Evolutionary conservation across 2,888 invertebrate species (phyloP).

Genomic region (Tenodera sinensis): DNA sequence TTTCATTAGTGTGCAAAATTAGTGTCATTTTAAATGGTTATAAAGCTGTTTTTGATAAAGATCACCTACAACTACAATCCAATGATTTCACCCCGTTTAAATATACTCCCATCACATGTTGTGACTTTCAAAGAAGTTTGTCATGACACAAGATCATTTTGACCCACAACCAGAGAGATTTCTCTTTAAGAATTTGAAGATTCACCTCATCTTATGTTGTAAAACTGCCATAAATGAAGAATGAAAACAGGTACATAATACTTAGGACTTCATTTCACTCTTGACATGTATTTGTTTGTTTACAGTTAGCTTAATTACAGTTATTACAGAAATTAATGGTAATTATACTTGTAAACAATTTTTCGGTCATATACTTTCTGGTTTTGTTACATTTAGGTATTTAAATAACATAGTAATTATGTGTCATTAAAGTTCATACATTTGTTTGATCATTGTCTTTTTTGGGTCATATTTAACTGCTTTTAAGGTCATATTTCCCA

Average conservation of each 20-base stretch:
- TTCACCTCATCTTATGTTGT: not conserved
- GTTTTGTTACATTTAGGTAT: not conserved
- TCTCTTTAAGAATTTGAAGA: not conserved
- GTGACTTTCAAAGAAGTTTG: constrained; percentile 11
- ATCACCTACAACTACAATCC: not conserved
- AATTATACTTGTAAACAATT: not conserved
- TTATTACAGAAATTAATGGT: too few relatives aligned
- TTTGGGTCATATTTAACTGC: not conserved
- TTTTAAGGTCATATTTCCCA: not conserved
- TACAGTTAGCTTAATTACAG: too few relatives aligned
- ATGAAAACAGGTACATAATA: not conserved
- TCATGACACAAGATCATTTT: constrained; percentile 2
- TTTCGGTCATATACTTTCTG: not conserved
- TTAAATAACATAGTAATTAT: not conserved
- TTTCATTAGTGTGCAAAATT: not conserved
- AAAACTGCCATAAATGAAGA: not conserved
- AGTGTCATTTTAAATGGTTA: not conserved
- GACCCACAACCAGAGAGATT: not conserved
- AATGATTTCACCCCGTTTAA: constrained; percentile 29
- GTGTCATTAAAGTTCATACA: not conserved
- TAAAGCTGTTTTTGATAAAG: not conserved
- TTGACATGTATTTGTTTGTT: too few relatives aligned
- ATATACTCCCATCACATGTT: constrained; percentile 27
- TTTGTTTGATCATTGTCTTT: not conserved
- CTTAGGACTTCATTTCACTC: not conserved